These are phyloP conservation scores for Chrysolina haemoptera DNA, from an alignment of 2,888 invertebrate genomes.

Conservation along the genomic window DNA sequence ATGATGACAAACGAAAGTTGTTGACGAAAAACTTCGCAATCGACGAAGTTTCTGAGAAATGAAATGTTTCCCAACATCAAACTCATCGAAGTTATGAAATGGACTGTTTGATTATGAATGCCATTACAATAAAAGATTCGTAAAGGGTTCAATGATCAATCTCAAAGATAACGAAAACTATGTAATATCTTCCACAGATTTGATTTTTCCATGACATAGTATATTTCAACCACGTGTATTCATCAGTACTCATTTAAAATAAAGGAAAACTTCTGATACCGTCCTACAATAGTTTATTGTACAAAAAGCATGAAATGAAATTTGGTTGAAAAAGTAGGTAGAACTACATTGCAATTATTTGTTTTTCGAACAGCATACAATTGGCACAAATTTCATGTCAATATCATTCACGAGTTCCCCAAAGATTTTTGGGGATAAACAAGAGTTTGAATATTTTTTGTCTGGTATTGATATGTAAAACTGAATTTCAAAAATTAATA, in stretches of 20 bases:
- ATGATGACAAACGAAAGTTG: slow-evolving; percentile 54
- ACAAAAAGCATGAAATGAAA: not conserved
- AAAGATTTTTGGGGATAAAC: slow-evolving; percentile 15
- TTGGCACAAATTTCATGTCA: slow-evolving; percentile 1
- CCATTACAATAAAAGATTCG: not conserved
- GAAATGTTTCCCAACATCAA: not conserved
- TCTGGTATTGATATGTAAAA: not conserved
- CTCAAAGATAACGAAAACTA: too few species aligned
- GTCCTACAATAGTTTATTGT: too few species aligned
- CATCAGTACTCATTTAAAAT: too few species aligned
- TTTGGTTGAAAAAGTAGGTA: not conserved
- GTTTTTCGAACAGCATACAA: not conserved
- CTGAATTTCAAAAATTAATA: not conserved
- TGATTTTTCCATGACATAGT: too few species aligned
- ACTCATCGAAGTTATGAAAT: too few species aligned
- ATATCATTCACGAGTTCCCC: not conserved
- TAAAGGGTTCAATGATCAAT: too few species aligned
- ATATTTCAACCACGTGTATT: too few species aligned
- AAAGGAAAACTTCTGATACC: not conserved
- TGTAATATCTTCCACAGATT: too few species aligned
- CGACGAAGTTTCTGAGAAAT: slow-evolving; percentile 3
- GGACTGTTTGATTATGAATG: not conserved
- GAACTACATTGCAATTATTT: slow-evolving; percentile 10
- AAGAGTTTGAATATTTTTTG: not conserved
- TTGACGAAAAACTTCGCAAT: slow-evolving; percentile 39